A percentile compares a stretch with the other conserved stretches of the same genome.
These are phyloP conservation scores for Hippopotamus amphibius DNA, from an alignment of 2,113 vertebrate genomes.

Conservation along the genomic window DNA sequence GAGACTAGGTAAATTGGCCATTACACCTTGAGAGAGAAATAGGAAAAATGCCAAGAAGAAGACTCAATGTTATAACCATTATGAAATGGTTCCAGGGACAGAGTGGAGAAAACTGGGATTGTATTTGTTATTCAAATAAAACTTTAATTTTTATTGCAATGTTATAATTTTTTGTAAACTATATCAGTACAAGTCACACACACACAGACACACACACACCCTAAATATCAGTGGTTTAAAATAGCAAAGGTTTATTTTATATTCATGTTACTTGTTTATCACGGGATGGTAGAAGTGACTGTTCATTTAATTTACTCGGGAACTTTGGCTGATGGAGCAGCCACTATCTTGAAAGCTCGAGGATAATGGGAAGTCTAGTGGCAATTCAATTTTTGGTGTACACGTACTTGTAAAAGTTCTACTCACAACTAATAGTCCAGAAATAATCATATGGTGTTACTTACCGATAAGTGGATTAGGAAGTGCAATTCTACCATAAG, in stretches of 20 bases:
- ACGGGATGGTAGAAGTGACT: not conserved
- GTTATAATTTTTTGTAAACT: not conserved
- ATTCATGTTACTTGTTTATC: not conserved
- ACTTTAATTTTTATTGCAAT: conserved; percentile 8
- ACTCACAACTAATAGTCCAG: not conserved
- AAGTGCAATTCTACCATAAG: not conserved
- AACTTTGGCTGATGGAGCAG: not conserved
- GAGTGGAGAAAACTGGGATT: not conserved
- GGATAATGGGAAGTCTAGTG: not conserved
- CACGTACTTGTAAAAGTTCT: not conserved
- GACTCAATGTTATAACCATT: not conserved
- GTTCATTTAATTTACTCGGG: conserved; percentile 2
- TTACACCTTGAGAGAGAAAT: not conserved
- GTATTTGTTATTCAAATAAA: not conserved
- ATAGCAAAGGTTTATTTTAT: not conserved
- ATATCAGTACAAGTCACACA: not conserved
- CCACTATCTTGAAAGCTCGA: not conserved
- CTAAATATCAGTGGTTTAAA: not conserved
- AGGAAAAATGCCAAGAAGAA: not conserved
- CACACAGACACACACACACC: not conserved
- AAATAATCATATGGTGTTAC: not conserved
- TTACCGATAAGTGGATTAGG: not conserved
- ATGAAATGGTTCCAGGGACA: not conserved
- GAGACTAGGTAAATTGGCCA: not conserved
- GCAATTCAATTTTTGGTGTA: not conserved